phyloP scores from a whole-genome alignment of 1,140 invertebrate genomes.

The Asbolus verrucosus region DNA sequence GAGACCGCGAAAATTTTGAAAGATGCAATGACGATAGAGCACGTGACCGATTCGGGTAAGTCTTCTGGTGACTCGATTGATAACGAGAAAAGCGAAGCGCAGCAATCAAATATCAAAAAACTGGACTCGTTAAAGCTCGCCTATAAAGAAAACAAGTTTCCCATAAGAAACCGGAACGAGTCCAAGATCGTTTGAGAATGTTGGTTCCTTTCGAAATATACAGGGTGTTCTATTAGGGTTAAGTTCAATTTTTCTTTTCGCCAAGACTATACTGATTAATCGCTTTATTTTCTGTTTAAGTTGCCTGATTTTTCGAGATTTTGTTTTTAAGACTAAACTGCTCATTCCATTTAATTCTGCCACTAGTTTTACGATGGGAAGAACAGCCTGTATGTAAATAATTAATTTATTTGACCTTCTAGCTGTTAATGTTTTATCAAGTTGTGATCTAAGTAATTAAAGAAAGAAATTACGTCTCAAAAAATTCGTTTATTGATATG shows the following conservation, averaged over 20 bases:
- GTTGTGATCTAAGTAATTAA: conserved; percentile 13
- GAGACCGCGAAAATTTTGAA: conserved; percentile 16
- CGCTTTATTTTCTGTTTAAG: conserved; percentile 26
- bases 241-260: conserved; percentile 2
- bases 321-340: too few species aligned
- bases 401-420: conserved; percentile 36
- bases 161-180: conserved; percentile 56
- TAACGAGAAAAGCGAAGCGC: conserved; percentile 34
- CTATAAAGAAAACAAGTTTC: conserved; percentile 64
- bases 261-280: neutral
- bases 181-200: conserved; percentile 24
- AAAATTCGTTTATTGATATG: conserved; percentile 30
- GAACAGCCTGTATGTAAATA: conserved; percentile 36
- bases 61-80: conserved; percentile 21
- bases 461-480: conserved; percentile 3
- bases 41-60: conserved; percentile 15
- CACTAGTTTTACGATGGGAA: neutral
- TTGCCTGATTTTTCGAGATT: conserved; percentile 8
- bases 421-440: conserved; percentile 7
- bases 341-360: conserved; percentile 20
- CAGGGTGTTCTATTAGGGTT: conserved; percentile 39
- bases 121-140: conserved; percentile 62
- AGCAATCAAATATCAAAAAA: conserved; percentile 53
- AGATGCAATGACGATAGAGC: neutral
- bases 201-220: conserved; percentile 19